phyloP scores from a whole-genome alignment of 1,140 invertebrate genomes.

The Lepidostoma basale region DNA sequence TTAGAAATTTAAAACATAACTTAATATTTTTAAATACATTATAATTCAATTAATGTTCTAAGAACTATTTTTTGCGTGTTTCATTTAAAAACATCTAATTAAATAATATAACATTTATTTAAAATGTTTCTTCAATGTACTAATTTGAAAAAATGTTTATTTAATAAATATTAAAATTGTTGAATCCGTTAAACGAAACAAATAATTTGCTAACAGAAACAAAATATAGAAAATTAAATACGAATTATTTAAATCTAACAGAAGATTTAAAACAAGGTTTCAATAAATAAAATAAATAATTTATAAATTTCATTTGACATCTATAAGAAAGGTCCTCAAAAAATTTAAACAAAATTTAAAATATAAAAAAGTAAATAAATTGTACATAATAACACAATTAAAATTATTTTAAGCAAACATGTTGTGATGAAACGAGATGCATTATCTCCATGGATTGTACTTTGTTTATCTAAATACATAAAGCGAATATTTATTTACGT shows the following conservation, averaged over 20 bases:
- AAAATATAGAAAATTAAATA: not conserved
- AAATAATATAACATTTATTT: not conserved
- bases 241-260: not conserved
- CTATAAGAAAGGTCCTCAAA: too few species aligned
- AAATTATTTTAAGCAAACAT: constrained; percentile 43
- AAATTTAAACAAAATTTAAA: too few species aligned
- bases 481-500: constrained; percentile 42
- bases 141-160: too few species aligned
- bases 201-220: not conserved
- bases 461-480: constrained; percentile 48
- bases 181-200: not conserved
- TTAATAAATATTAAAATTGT: too few species aligned
- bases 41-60: too few species aligned
- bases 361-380: constrained; percentile 21
- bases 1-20: not conserved
- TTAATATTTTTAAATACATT: too few species aligned
- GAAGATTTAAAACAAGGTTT: not conserved
- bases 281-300: too few species aligned
- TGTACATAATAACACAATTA: constrained; percentile 42
- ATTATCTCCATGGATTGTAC: constrained; percentile 46
- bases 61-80: too few species aligned
- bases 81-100: too few species aligned
- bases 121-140: too few species aligned
- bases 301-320: too few species aligned
- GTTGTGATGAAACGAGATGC: constrained; percentile 44